Evolutionary conservation across 2,888 invertebrate genomes (phyloP), one percentile per base, ranked within the genome.

Genomic region (Tinea semifulvella): DNA sequence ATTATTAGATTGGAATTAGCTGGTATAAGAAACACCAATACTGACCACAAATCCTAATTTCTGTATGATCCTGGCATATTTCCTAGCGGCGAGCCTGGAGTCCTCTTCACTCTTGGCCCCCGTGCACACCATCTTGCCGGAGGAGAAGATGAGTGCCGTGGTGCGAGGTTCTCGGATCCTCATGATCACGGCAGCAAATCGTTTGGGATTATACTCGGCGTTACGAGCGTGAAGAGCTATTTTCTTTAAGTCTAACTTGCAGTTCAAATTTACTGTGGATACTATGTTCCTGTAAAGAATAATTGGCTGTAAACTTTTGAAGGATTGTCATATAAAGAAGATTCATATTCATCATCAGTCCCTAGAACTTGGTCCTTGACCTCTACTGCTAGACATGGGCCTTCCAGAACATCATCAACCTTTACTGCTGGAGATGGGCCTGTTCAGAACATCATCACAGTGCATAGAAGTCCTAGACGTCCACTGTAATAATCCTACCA

Each of bases 181-280:
- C 98, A 99, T 99, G 46, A 99, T 98, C 2, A 99, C 98, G 27
- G 98, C 98, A 43, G 98, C 97, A 83, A 99, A 99, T 60, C 98
- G 90, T 74, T 98, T 98, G 6, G 98, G 98, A 71, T 99, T 99
- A 65, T 98, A 99, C 72, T 99, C 98, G 1, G 98, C 98, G 82
- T 99, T 99, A 66, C 98, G 88, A 0, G 98, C 98, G 67, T 97
- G 97, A 2, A 98, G 79, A 0, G 98, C 98, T 56, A 99, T 99
- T 75, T 94, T 95, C 63, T 98, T 98, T 49, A 99, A 82, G 64
- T 99, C 98, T 53, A 98, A 76, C 73, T 94, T 95, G 68, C 97
- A 97, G 57, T 91, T 93, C 44, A 99, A 79, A 70, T 97, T 98
- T 0, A 99, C 98, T 3, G 98, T 99, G 39, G 98, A 96, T 0